phyloP scores from a whole-genome alignment of 2,113 vertebrate genomes.

The Piprites chloris region DNA sequence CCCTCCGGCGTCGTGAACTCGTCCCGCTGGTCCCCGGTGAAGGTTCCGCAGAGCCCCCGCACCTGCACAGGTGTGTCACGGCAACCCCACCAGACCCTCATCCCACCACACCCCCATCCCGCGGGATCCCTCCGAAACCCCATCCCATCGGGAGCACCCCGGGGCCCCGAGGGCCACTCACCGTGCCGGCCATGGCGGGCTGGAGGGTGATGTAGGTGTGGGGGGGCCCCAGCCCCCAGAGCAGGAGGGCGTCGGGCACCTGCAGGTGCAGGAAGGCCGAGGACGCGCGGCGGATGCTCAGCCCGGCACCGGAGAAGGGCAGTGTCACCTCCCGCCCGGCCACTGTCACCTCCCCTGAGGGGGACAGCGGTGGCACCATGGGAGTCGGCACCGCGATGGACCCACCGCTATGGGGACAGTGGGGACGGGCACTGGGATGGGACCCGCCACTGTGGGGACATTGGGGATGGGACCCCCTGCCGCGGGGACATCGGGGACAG shows the following conservation, averaged over 20 bases:
- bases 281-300: conserved; percentile 75
- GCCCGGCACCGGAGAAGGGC: conserved; percentile 72
- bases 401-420: no score
- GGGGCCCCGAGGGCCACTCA: neutral
- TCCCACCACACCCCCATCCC: no score
- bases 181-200: conserved; percentile 82
- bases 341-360: conserved; percentile 77
- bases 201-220: conserved; percentile 79
- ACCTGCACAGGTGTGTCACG: conserved; percentile 69
- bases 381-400: neutral
- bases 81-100: neutral
- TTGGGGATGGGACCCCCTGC: neutral
- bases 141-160: rapidly evolving
- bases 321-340: conserved; percentile 73
- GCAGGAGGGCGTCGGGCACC: conserved; percentile 76
- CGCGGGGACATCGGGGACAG: neutral
- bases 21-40: conserved; percentile 87
- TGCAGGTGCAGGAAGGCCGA: conserved; percentile 84
- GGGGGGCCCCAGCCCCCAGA: conserved; percentile 83
- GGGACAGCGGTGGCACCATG: neutral
- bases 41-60: conserved; percentile 88
- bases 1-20: conserved; percentile 88
- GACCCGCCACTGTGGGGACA: no score
- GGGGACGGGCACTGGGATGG: neutral
- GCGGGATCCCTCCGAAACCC: neutral